These are phyloP conservation scores for Hartigia nigra DNA, from an alignment of 2,888 invertebrate species.

Conservation along the genomic window DNA sequence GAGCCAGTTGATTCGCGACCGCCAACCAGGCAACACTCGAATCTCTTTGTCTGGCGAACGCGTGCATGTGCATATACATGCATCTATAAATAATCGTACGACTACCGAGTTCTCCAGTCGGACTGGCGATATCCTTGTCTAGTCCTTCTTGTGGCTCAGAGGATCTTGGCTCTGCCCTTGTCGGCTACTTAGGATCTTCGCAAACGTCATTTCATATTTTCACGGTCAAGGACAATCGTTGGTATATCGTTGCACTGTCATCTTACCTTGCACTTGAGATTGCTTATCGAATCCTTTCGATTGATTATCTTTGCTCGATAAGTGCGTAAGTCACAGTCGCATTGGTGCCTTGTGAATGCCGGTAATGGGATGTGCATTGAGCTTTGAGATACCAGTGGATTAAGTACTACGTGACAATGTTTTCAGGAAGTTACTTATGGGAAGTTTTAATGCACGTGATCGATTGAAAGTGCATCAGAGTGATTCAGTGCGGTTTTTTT, in stretches of 20 bases:
- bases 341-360: background rate
- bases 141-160: conserved; percentile 23
- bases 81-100: conserved; percentile 39
- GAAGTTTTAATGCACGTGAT: background rate
- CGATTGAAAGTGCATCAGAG: background rate
- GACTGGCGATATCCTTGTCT: conserved; percentile 13
- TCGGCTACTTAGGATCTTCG: background rate
- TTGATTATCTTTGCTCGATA: background rate
- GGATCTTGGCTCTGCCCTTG: conserved; percentile 4
- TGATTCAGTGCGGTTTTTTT: background rate
- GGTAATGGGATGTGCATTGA: background rate
- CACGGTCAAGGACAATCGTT: background rate
- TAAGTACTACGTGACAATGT: background rate
- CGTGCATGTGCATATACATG: conserved; percentile 13
- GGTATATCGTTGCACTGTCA: background rate
- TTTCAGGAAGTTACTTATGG: background rate
- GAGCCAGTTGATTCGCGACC: conserved; percentile 59
- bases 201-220: background rate
- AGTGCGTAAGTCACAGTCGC: background rate
- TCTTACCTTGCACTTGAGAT: background rate
- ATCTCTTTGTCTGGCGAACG: conserved; percentile 37
- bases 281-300: background rate
- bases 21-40: conserved; percentile 55
- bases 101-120: conserved; percentile 24
- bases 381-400: background rate